Evolutionary conservation across 2,888 invertebrate species (phyloP).

Genomic region (Anodontia alba): DNA sequence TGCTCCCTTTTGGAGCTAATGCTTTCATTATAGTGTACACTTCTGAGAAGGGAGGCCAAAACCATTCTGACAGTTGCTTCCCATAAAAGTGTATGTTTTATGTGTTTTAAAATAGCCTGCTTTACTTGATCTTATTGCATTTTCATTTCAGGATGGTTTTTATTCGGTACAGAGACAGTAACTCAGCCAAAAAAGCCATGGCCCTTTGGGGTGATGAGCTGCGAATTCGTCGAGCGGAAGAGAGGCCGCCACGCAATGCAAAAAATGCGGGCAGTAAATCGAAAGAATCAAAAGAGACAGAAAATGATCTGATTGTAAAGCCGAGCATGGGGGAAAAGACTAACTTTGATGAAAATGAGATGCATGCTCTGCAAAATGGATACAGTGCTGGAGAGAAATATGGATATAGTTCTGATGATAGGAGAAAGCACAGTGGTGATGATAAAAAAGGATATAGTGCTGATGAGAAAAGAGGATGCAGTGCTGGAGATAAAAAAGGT

Average conservation of each 20-base stretch:
- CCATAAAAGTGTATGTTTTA: too few species aligned
- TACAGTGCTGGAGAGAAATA: background rate
- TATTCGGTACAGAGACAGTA: conserved; percentile 48
- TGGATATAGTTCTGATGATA: background rate
- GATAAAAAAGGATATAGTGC: background rate
- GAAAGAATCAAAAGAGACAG: background rate
- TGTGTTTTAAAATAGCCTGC: too few species aligned
- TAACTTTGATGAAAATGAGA: background rate
- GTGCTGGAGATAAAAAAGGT: background rate
- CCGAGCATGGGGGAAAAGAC: background rate
- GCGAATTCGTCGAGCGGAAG: conserved; percentile 48
- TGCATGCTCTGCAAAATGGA: background rate
- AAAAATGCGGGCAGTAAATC: background rate
- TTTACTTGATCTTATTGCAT: too few species aligned
- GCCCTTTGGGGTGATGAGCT: conserved; percentile 46
- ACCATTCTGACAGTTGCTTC: too few species aligned
- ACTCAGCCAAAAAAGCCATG: conserved; percentile 50
- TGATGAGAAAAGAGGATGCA: background rate
- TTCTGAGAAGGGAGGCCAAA: too few species aligned
- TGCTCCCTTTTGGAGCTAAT: too few species aligned
- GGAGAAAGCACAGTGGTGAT: background rate
- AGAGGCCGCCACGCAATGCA: conserved; percentile 8
- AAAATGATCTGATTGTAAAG: background rate
- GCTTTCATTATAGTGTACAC: too few species aligned
- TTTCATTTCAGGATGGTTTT: conserved; percentile 60